Percentiles rank a stretch among this genome's conserved stretches.
phyloP scores from a whole-genome alignment of 2,113 vertebrate genomes.

The Corvus cornix region DNA sequence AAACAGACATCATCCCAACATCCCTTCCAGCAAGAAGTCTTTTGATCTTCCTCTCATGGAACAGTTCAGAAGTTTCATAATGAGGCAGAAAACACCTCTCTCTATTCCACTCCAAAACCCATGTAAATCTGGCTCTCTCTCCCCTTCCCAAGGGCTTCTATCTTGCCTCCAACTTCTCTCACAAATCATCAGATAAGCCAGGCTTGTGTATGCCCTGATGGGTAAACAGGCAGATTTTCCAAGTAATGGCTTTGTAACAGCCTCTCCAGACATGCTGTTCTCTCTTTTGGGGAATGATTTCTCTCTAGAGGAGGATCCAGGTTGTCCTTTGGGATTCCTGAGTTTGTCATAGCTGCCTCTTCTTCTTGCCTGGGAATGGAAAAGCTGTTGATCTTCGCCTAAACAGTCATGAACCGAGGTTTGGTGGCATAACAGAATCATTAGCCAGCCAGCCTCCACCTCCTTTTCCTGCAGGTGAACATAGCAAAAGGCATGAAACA shows the following conservation, averaged over 20 bases:
- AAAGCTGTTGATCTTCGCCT: not conserved
- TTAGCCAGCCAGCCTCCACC: not conserved
- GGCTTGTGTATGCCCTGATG: not conserved
- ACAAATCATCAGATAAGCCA: not conserved
- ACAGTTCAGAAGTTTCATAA: not conserved
- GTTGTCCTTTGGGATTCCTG: not conserved
- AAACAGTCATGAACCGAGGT: not conserved
- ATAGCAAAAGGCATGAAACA: not conserved
- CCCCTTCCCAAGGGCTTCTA: not conserved
- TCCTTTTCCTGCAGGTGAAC: not conserved
- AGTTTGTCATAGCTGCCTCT: not conserved
- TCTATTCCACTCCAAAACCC: not conserved
- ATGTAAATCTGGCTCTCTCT: not conserved
- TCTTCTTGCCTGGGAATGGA: not conserved
- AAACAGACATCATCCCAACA: not conserved
- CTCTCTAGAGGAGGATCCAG: not conserved
- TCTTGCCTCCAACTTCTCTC: not conserved
- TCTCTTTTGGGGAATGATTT: not conserved
- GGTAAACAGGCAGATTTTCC: not conserved
- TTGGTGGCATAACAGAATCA: not conserved
- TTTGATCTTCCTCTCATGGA: not conserved
- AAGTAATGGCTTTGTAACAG: not conserved
- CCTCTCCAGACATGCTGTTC: not conserved
- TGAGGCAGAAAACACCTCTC: not conserved
- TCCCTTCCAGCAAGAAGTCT: not conserved